A percentile compares a stretch with the other conserved stretches of the same genome.
Conservation (phyloP, 2,113 vertebrate genomes). For the Rhinopomastus cyanomelas region DNA sequence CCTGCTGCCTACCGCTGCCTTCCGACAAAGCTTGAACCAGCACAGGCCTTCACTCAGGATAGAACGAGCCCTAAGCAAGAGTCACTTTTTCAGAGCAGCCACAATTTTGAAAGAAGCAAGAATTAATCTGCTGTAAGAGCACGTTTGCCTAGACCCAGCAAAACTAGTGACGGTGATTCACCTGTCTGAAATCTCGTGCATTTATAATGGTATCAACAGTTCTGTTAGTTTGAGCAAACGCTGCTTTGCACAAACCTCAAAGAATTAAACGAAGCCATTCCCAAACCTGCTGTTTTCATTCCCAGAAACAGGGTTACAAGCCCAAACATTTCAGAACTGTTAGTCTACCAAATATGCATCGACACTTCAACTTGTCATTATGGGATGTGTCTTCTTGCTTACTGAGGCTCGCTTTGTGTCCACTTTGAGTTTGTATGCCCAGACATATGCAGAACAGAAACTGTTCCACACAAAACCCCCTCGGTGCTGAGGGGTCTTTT, state of each 20-base stretch:
- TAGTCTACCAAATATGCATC: background rate
- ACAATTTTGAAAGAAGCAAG: conserved; percentile 22
- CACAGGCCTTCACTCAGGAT: background rate
- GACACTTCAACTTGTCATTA: conserved; percentile 9
- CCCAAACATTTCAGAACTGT: conserved; percentile 57
- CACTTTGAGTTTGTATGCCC: background rate
- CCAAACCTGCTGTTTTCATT: background rate
- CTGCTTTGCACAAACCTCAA: background rate
- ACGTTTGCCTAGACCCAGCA: background rate
- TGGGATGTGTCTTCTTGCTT: conserved; percentile 2
- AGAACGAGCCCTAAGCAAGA: conserved; percentile 20
- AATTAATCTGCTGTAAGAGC: conserved; percentile 4
- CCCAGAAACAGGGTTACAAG: conserved; percentile 1
- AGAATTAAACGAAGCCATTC: background rate
- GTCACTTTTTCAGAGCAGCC: conserved; percentile 27
- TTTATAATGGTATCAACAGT: conserved; percentile 27
- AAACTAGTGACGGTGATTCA: background rate
- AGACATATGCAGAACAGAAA: conserved; percentile 6
- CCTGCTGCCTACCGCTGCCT: conserved; percentile 15
- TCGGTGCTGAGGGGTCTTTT: background rate
- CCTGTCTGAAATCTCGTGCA: background rate
- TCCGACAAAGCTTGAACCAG: conserved; percentile 30
- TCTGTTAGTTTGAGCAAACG: conserved; percentile 25
- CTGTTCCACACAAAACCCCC: background rate
- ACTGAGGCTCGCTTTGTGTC: conserved; percentile 4